Evolutionary conservation across 2,113 vertebrate genomes (phyloP).

Genomic region (Silurus glanis): DNA sequence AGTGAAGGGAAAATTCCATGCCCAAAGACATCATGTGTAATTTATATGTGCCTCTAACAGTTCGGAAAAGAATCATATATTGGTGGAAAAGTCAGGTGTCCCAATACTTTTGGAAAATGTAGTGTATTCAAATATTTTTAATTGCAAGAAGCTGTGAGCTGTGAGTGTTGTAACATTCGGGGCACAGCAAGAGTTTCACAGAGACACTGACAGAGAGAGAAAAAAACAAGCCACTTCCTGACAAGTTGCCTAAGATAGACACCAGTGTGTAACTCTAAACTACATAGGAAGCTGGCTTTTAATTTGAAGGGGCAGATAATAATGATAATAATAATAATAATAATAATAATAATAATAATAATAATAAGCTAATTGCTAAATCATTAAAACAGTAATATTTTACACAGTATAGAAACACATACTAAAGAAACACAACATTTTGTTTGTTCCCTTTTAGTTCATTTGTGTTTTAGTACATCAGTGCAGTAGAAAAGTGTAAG

Average conservation of each 20-base stretch:
- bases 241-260: slow-evolving; percentile 62
- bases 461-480: too few species aligned
- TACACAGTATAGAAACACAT: not conserved
- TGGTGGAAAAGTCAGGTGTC: too few species aligned
- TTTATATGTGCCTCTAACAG: too few species aligned
- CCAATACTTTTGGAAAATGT: too few species aligned
- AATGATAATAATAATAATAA: not conserved
- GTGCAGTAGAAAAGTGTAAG: too few species aligned
- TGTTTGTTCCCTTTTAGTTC: too few species aligned
- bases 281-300: slow-evolving; percentile 8
- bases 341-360: not conserved
- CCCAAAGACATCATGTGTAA: too few species aligned
- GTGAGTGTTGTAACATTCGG: not conserved
- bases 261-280: slow-evolving; percentile 50
- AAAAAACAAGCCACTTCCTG: slow-evolving; percentile 46
- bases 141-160: not conserved
- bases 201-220: slow-evolving; percentile 48
- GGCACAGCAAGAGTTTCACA: slow-evolving; percentile 23
- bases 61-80: too few species aligned
- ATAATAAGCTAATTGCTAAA: not conserved
- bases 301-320: slow-evolving; percentile 33
- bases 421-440: not conserved
- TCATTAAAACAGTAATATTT: not conserved
- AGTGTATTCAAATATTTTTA: not conserved
- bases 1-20: too few species aligned